phyloP scores from a whole-genome alignment of 2,797 vertebrate genomes.

The Microctenopoma steveboyesi region DNA sequence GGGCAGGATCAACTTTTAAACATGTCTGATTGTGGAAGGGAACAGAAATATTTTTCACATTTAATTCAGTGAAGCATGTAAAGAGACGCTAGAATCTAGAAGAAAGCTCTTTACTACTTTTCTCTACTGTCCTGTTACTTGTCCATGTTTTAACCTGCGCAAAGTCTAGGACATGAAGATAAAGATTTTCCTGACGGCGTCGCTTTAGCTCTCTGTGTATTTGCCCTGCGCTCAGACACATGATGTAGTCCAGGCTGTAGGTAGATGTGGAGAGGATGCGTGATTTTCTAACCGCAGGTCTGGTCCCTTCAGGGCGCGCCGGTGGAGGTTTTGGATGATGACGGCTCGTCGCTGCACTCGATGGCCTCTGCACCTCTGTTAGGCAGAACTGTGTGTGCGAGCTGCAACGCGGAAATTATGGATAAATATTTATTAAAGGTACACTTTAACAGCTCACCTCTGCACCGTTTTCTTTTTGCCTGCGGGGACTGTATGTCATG shows the following conservation, averaged over 20 bases:
- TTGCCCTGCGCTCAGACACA: background rate
- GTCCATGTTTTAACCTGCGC: too few species aligned
- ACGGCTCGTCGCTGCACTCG: conserved; percentile 87
- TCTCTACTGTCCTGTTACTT: too few species aligned
- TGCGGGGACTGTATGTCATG: background rate
- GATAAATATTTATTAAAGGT: conserved; percentile 98
- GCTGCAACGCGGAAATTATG: conserved; percentile 91
- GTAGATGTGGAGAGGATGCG: background rate
- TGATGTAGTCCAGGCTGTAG: background rate
- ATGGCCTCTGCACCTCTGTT: conserved; percentile 87
- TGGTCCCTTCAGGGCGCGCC: conserved; percentile 74
- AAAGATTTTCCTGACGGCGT: background rate
- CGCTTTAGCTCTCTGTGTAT: background rate
- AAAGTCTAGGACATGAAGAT: background rate
- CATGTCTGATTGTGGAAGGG: too few species aligned
- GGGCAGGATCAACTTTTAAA: background rate
- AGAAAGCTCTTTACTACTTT: too few species aligned
- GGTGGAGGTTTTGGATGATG: conserved; percentile 87
- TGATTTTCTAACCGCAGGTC: conserved; percentile 44
- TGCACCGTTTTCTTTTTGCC: background rate
- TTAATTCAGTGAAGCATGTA: background rate
- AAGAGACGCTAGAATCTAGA: background rate
- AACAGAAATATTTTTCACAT: background rate
- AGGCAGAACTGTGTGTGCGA: conserved; percentile 88
- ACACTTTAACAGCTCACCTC: conserved; percentile 11